These are phyloP conservation scores for Choloepus hoffmanni DNA, from an alignment of 2,113 vertebrate species.

Conservation along the genomic window DNA sequence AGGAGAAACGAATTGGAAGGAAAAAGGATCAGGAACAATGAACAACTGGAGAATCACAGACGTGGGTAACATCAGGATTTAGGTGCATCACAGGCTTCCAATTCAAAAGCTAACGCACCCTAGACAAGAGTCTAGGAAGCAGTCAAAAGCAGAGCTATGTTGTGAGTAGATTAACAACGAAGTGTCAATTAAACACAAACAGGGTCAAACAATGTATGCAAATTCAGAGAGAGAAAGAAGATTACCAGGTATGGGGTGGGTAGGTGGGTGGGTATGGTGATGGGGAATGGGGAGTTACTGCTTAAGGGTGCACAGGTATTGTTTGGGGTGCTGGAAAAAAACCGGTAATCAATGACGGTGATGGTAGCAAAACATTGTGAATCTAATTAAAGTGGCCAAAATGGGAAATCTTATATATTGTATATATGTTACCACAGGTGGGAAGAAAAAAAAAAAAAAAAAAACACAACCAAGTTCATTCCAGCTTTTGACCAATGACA, in stretches of 20 bases:
- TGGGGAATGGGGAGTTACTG: too few species aligned
- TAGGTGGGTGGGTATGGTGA: too few species aligned
- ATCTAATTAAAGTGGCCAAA: too few species aligned
- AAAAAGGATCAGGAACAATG: neutral
- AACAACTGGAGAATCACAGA: neutral
- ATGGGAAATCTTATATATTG: too few species aligned
- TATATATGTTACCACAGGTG: too few species aligned
- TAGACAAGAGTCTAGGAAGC: neutral
- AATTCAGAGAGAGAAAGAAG: too few species aligned
- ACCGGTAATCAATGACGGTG: too few species aligned
- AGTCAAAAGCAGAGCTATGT: neutral
- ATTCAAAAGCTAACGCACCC: neutral
- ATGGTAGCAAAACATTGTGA: too few species aligned
- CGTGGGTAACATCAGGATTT: neutral
- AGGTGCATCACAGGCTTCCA: neutral
- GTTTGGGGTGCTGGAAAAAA: neutral
- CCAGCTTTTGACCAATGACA: neutral
- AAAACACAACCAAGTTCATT: neutral
- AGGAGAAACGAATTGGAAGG: neutral
- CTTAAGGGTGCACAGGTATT: neutral
- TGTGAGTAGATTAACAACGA: neutral
- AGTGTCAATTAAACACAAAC: neutral
- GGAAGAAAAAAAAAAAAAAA: neutral
- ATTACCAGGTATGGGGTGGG: too few species aligned
- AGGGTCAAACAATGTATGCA: neutral